phyloP scores from a whole-genome alignment of 2,888 invertebrate genomes.

The Tridacna crocea region DNA sequence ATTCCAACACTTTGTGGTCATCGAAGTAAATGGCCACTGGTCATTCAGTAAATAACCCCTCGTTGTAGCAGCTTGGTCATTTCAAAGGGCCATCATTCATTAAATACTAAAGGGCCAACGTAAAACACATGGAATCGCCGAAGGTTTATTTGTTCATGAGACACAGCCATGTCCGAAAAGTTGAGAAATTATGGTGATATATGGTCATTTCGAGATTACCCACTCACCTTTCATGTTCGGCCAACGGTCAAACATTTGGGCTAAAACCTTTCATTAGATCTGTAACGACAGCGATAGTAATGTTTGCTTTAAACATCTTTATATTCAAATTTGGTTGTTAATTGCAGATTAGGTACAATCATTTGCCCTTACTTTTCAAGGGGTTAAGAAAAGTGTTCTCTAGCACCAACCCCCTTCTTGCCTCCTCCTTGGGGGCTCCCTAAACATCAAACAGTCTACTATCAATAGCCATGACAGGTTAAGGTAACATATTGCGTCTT shows the following conservation, averaged over 20 bases:
- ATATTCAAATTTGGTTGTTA: slow-evolving; percentile 57
- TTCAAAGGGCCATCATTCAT: slow-evolving; percentile 29
- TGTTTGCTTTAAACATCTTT: slow-evolving; percentile 62
- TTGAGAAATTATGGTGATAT: slow-evolving; percentile 52
- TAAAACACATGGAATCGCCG: slow-evolving; percentile 26
- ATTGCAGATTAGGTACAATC: slow-evolving; percentile 45
- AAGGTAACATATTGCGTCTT: slow-evolving; percentile 52
- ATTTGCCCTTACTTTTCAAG: slow-evolving; percentile 2
- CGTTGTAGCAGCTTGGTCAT: slow-evolving; percentile 38
- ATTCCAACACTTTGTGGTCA: slow-evolving; percentile 48
- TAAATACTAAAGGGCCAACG: slow-evolving; percentile 25
- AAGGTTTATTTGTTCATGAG: slow-evolving; percentile 33
- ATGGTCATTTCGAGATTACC: slow-evolving; percentile 31
- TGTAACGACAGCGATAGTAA: slow-evolving; percentile 45
- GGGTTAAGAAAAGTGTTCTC: no score
- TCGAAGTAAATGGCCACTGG: slow-evolving; percentile 55
- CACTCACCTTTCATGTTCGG: slow-evolving; percentile 56
- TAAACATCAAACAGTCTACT: slow-evolving; percentile 46
- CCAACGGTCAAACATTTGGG: slow-evolving; percentile 51
- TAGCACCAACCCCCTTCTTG: not conserved
- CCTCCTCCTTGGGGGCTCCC: slow-evolving; percentile 6
- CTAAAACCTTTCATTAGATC: slow-evolving; percentile 52
- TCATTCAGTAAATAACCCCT: slow-evolving; percentile 59
- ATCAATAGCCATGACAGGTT: slow-evolving; percentile 53
- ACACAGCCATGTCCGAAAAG: slow-evolving; percentile 6